Base-by-base conservation (phyloP, 2,888 invertebrate genomes). In the Drosophila formosana region DNA sequence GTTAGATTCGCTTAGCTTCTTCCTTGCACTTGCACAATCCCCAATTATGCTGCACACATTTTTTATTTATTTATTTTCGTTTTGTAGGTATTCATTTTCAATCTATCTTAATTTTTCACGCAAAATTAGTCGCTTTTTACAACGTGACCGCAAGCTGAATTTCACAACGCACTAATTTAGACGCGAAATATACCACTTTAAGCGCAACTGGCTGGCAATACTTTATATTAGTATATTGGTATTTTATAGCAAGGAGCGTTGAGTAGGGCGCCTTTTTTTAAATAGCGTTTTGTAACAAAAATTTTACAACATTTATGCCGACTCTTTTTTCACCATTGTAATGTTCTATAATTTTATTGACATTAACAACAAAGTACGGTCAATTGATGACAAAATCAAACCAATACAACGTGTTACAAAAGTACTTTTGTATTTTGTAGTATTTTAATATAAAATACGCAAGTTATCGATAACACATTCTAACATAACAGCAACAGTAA, bases 51-150 rank as follows among this genome's bases (percentile, higher is more conserved):
- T 50, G 34, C n/a, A 37, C 47, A 45, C 62, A 73, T 67, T 69
- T 53, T 18, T 45, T 47, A 67, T 64, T 64, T 69, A 66, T 68
- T 77, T 77, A 61, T 73, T 66, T 60, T 47, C 50, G 32, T 58
- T 77, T 76, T 65, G 74, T 70, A 60, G 66, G 70, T 74, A 65
- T 74, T 57, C 61, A 74, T 67, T 75, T 71, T 66, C 66, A 66
- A 63, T 52, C 66, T 63, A 55, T 45, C 70, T 34, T 64, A 51
- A 53, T 34, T 66, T 75, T 72, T 68, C 72, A 63, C 75, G 72
- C 68, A 72, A 72, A 74, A 64, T 75, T 41, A 41, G 39, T 41
- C 13, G 39, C 13, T 41, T 41, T 41, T 41, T 41, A 41, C 37
- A 37, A 37, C 37, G 37, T 37, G 37, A 37, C 37, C 37, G 37